phyloP scores from a whole-genome alignment of 2,797 vertebrate species.

The Sparidentex hasta region DNA sequence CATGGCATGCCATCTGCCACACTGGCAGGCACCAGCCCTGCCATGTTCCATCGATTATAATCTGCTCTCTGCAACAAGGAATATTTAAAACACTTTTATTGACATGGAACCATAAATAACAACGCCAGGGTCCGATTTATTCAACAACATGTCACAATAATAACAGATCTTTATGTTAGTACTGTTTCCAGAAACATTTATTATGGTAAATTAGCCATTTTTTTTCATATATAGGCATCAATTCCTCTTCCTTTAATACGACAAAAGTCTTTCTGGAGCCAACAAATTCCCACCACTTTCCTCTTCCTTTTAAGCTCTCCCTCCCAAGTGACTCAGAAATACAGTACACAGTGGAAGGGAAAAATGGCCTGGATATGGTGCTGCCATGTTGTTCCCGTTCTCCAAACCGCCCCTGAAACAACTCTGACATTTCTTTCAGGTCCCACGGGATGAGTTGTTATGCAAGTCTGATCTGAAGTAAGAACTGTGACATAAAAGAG shows the following conservation, averaged over 20 bases:
- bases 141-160: not conserved
- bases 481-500: slow-evolving; percentile 60
- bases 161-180: not conserved
- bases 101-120: slow-evolving; percentile 21
- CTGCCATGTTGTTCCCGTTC: slow-evolving; percentile 62
- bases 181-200: not conserved
- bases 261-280: slow-evolving; percentile 21
- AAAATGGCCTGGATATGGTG: slow-evolving; percentile 69
- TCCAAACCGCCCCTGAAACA: slow-evolving; percentile 67
- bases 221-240: not conserved
- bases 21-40: slow-evolving; percentile 59
- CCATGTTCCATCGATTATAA: slow-evolving; percentile 52
- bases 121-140: not conserved
- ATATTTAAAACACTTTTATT: slow-evolving; percentile 39
- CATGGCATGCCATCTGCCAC: slow-evolving; percentile 68
- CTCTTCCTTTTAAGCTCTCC: slow-evolving; percentile 42
- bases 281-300: slow-evolving; percentile 60
- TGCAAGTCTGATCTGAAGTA: slow-evolving; percentile 56
- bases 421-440: slow-evolving; percentile 54
- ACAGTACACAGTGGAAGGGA: slow-evolving; percentile 28
- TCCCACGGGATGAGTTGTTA: slow-evolving; percentile 69
- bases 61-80: slow-evolving; percentile 46
- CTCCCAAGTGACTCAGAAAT: slow-evolving; percentile 60
- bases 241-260: slow-evolving; percentile 25
- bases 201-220: not conserved